phyloP scores from a whole-genome alignment of 1,140 invertebrate species.

The Sipha flava region DNA sequence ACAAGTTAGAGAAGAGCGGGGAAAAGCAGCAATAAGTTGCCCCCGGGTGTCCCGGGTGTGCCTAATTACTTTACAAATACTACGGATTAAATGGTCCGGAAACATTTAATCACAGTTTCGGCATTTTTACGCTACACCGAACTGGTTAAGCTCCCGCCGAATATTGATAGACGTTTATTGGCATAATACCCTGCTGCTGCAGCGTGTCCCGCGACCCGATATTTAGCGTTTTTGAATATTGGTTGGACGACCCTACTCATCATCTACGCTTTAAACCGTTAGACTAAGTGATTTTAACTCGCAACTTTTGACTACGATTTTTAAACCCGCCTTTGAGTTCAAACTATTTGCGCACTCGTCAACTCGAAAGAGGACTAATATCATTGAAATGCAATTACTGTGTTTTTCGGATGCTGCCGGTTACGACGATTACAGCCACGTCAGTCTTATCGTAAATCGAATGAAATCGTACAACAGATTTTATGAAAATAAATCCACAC shows the following conservation, averaged over 20 bases:
- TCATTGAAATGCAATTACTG: too few relatives aligned
- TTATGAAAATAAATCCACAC: too few relatives aligned
- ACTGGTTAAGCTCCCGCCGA: conserved; percentile 17
- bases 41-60: conserved; percentile 8
- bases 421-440: too few relatives aligned
- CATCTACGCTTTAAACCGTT: not conserved
- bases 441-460: too few relatives aligned
- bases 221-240: not conserved
- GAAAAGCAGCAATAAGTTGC: not conserved
- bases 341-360: too few relatives aligned
- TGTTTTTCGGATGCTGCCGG: too few relatives aligned
- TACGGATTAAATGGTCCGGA: conserved; percentile 23
- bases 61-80: conserved; percentile 31
- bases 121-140: conserved; percentile 28
- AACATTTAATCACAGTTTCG: conserved; percentile 32
- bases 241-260: not conserved
- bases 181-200: not conserved
- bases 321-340: too few relatives aligned
- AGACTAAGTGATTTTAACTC: not conserved
- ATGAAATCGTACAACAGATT: too few relatives aligned
- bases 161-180: conserved; percentile 26
- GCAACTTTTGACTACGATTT: too few relatives aligned
- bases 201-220: not conserved
- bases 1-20: not conserved
- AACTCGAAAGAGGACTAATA: too few relatives aligned